A percentile compares a stretch with the other conserved stretches of the same genome.
phyloP scores from a whole-genome alignment of 2,888 invertebrate species.

The Andrena trimmerana region DNA sequence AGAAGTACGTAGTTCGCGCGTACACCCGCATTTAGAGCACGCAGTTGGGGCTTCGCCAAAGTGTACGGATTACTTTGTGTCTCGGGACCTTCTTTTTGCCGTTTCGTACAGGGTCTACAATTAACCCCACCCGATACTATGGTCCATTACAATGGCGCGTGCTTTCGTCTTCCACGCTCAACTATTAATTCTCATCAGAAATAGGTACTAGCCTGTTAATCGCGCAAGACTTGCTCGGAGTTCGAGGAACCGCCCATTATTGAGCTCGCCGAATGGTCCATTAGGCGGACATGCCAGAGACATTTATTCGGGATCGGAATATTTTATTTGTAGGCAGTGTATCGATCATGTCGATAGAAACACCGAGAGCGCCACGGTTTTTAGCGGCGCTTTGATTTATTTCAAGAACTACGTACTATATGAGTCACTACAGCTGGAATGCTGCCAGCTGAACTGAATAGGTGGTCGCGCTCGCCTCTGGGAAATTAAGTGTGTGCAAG shows the following conservation, averaged over 20 bases:
- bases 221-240: too few species aligned
- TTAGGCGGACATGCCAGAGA: background rate
- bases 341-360: slow-evolving; percentile 47
- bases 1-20: slow-evolving; percentile 45
- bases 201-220: too few species aligned
- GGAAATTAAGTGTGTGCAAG: slow-evolving; percentile 66
- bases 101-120: background rate
- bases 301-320: slow-evolving; percentile 18
- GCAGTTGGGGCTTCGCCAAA: slow-evolving; percentile 50
- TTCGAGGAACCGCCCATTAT: too few species aligned
- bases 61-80: slow-evolving; percentile 56
- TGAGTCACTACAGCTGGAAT: slow-evolving; percentile 55
- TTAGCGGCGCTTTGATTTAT: slow-evolving; percentile 59
- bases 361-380: slow-evolving; percentile 49
- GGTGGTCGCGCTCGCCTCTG: slow-evolving; percentile 61
- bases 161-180: background rate
- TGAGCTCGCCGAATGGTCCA: background rate
- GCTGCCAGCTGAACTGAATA: slow-evolving; percentile 61
- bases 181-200: background rate
- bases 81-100: slow-evolving; percentile 50
- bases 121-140: slow-evolving; percentile 22
- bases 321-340: slow-evolving; percentile 50
- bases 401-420: slow-evolving; percentile 55
- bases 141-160: background rate
- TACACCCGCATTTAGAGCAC: slow-evolving; percentile 46